These are phyloP conservation scores for Kryptolebias ocellatus DNA, from an alignment of 2,797 vertebrate species.

Conservation along the genomic window DNA sequence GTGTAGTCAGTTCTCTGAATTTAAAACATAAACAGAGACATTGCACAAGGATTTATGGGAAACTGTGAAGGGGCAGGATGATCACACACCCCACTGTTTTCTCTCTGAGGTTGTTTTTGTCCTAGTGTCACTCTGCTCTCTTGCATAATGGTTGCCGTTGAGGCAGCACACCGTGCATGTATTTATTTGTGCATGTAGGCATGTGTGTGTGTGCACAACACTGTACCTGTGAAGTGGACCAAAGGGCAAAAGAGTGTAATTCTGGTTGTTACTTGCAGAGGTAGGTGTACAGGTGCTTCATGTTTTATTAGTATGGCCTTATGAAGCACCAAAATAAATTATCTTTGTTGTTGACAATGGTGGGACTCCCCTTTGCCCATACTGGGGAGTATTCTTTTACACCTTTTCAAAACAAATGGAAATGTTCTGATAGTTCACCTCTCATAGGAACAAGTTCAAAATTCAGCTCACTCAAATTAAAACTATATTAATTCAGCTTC, in stretches of 20 bases:
- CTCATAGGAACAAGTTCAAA: too few relatives aligned
- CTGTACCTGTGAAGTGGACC: conserved; percentile 16
- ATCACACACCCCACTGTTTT: conserved; percentile 64
- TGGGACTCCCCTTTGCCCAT: background rate
- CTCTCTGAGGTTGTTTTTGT: conserved; percentile 69
- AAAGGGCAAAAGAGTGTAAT: conserved; percentile 22
- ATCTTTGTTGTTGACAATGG: conserved; percentile 10
- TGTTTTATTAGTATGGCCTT: conserved; percentile 17
- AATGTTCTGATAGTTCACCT: too few relatives aligned
- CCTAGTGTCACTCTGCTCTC: conserved; percentile 55
- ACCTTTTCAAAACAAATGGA: background rate
- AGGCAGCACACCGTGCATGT: conserved; percentile 16
- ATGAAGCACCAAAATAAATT: conserved; percentile 1
- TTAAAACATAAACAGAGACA: background rate
- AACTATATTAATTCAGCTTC: too few relatives aligned
- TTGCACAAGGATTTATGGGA: background rate
- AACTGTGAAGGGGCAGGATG: conserved; percentile 19
- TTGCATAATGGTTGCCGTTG: conserved; percentile 54
- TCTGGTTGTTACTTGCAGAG: conserved; percentile 49
- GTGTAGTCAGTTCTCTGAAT: conserved; percentile 49
- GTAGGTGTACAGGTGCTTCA: conserved; percentile 24
- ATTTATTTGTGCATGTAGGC: conserved; percentile 5
- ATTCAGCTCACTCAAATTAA: too few relatives aligned
- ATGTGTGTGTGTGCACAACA: background rate
- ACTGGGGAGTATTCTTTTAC: background rate